Base-by-base conservation (phyloP, 1,140 invertebrate genomes). In the Macrostomum lignano region DNA sequence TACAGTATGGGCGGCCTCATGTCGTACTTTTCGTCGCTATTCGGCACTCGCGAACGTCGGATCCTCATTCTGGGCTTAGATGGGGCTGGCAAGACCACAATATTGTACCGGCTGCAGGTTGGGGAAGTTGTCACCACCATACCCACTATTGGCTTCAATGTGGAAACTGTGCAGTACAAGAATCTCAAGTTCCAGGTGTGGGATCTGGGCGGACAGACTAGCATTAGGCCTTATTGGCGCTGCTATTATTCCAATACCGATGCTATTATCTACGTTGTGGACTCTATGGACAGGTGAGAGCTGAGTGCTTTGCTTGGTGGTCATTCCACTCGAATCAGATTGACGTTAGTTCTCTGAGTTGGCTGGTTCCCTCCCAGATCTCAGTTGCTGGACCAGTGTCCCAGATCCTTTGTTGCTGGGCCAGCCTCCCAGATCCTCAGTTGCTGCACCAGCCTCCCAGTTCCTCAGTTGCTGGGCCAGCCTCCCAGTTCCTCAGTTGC, bases 161-260 rank as follows among this genome's bases (percentile, higher is more conserved):
- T 98, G 40, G 91, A 98, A 67, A 96, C 86, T 41, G 88, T 98
- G 29, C 82, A 77, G 41, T 55, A 55, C 38, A 93, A 94, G 66
- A 98, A 98, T 67, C 77, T 98, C 43, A 94, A 93, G 63, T 62
- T 84, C 37, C 82, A 79, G 58, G 84, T 86, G n/a, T 94, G 86
- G 84, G 86, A 94, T 67, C 64, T 96, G 33, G 86, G 86, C 38
- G 86, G 86, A 45, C 86, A 96, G 61, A 94, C 84, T 35, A 88
- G 81, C 64, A 76, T 76, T 48, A 60, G 69, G 62, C 88, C 88
- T 10, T 98, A 98, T 51, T 98, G 88, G 88, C 67, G 88, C 59
- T 96, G 88, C 67, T 98, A 98, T 59, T 98, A 91, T 61, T 84
- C 82, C 33, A 98, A 96, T 60, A 96, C 88, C 52, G 88, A 96